Evolutionary conservation across 2,888 invertebrate genomes (phyloP), one percentile per base, ranked within the genome.

Genomic region (Oscheius myriophilus): DNA sequence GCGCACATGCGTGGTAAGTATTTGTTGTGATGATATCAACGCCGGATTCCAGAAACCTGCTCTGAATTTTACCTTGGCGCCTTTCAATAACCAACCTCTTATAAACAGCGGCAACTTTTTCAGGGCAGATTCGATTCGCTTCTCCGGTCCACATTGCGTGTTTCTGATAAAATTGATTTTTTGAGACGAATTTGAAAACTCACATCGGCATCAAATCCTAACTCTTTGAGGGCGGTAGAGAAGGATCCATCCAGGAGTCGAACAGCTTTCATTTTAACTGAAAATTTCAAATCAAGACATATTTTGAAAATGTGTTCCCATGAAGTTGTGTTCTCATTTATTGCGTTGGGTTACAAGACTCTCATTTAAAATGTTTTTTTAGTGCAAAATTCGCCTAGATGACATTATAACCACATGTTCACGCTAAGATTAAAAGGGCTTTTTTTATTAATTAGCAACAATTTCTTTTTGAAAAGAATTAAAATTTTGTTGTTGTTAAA

Each of bases 1-100:
- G 39, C 3, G 11, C 16, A n/a, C n/a, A 46, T 18, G 51, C 11
- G 18, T 63, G 63, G 21, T 63, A 63, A 7, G 63, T 63, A 23
- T 63, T 63, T 23, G 63, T 63, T 9, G 54, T 63, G 11, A 63
- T 52, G 9, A 63, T 23, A 52, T 63, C 63, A 9, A 63, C 63
- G 6, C 54, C 63, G 16, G 53, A 25, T 16, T 52, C 25, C 23
- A 63, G 18, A 39, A 42, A 63, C 14, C 63, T 63, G 23, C n/a
- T 18, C 41, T 12, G n/a, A 7, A n/a, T 9, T 9, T 2, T 41
- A 57, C 0, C 7, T 39, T 21, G 11, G 6, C n/a, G 39, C 6
- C 12, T 18, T n/a, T 21, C 18, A 41, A 14, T 26, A 2, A n/a
- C 23, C n/a, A 39, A 65, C 65, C 46, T 4, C n/a, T 55, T 45